These are phyloP conservation scores for Myotis lucifugus DNA, from an alignment of 2,113 vertebrate species.

Conservation along the genomic window DNA sequence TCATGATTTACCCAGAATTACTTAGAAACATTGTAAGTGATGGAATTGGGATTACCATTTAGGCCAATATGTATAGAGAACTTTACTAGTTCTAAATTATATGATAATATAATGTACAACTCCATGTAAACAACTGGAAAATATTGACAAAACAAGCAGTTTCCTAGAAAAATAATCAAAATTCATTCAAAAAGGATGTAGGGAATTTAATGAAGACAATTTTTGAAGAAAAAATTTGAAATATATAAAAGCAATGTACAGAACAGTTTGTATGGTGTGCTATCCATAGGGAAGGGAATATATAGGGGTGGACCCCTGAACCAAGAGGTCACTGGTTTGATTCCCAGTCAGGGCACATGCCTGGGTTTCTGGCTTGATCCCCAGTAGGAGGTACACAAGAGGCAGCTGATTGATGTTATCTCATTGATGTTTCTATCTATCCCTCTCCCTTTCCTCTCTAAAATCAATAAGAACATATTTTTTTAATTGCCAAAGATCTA, in stretches of 20 bases:
- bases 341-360: too few species aligned
- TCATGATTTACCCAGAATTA: neutral
- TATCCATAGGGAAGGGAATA: neutral
- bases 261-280: neutral
- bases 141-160: constrained; percentile 5
- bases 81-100: constrained; percentile 19
- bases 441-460: too few species aligned
- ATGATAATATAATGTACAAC: neutral
- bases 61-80: neutral
- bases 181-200: constrained; percentile 4
- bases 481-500: neutral
- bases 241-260: constrained; percentile 17
- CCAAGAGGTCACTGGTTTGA: too few species aligned
- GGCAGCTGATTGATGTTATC: too few species aligned
- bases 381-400: too few species aligned
- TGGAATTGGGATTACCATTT: neutral
- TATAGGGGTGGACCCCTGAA: neutral
- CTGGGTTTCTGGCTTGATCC: too few species aligned
- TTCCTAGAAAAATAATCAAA: constrained; percentile 43
- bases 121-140: constrained; percentile 28
- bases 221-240: neutral
- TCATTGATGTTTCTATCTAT: too few species aligned
- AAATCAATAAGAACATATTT: too few species aligned
- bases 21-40: constrained; percentile 4
- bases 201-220: neutral